Percentiles rank a stretch among this genome's conserved stretches.
Conservation (phyloP, 2,797 vertebrate genomes). For the Pangasius mekongensis region DNA sequence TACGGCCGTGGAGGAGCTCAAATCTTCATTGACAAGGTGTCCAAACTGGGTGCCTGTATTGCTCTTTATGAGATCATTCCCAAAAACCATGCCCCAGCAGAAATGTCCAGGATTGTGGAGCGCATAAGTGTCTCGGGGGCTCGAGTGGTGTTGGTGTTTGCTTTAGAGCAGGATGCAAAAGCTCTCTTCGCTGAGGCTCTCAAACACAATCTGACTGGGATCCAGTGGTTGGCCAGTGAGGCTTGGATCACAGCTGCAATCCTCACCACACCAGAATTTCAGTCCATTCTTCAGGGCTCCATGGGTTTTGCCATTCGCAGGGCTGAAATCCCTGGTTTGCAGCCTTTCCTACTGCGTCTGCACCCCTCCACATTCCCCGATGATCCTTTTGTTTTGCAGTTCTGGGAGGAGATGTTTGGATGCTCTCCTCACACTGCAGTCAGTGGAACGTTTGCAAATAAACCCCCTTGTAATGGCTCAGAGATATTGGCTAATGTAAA, state of each 20-base stretch:
- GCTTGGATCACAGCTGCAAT: constrained; percentile 83
- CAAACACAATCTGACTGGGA: constrained; percentile 73
- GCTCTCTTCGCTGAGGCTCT: constrained; percentile 74
- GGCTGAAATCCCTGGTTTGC: constrained; percentile 72
- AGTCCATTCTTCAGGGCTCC: constrained; percentile 74
- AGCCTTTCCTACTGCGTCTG: constrained; percentile 75
- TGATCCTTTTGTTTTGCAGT: constrained; percentile 74
- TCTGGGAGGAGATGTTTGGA: constrained; percentile 80
- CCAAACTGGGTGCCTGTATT: constrained; percentile 71
- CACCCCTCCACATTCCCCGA: constrained; percentile 64
- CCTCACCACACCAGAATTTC: constrained; percentile 73
- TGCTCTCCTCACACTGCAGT: constrained; percentile 64
- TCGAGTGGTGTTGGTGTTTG: constrained; percentile 78
- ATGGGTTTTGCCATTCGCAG: constrained; percentile 79
- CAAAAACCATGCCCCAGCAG: constrained; percentile 68
- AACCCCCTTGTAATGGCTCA: constrained; percentile 70
- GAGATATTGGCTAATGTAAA: constrained; percentile 69
- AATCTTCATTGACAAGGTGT: constrained; percentile 73
- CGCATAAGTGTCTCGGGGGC: constrained; percentile 70
- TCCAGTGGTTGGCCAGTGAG: constrained; percentile 83
- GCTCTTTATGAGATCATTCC: constrained; percentile 79
- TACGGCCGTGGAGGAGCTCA: constrained; percentile 79
- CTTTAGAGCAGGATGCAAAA: constrained; percentile 78
- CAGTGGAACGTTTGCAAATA: constrained; percentile 26
- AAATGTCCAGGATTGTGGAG: constrained; percentile 71